These are phyloP conservation scores for Callopanchax toddi DNA, from an alignment of 2,113 vertebrate species.

Conservation along the genomic window DNA sequence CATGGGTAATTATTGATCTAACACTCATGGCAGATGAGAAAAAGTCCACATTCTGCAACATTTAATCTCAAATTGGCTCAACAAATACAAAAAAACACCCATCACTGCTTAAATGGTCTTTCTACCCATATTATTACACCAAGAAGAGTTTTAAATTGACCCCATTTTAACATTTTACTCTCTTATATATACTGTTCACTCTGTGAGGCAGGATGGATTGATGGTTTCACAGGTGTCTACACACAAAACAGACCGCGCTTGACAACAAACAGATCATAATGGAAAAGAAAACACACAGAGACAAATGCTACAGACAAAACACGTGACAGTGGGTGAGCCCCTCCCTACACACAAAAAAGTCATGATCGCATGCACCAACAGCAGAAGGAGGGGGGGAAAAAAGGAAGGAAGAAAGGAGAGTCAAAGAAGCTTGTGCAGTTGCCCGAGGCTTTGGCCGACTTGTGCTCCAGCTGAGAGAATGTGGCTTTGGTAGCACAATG, in stretches of 20 bases:
- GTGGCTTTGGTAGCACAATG: conserved; percentile 72
- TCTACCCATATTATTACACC: conserved; percentile 42
- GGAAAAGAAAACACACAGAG: conserved; percentile 61
- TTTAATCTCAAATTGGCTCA: conserved; percentile 72
- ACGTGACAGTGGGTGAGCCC: conserved; percentile 76
- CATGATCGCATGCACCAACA: conserved; percentile 82
- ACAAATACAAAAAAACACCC: conserved; percentile 70
- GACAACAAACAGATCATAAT: conserved; percentile 66
- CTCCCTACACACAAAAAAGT: conserved; percentile 65
- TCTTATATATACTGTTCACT: conserved; percentile 70
- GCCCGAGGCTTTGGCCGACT: conserved; percentile 82
- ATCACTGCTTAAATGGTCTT: conserved; percentile 62
- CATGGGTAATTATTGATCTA: conserved; percentile 86
- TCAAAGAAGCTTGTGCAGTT: conserved; percentile 85
- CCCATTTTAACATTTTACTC: conserved; percentile 66
- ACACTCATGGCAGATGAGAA: conserved; percentile 76
- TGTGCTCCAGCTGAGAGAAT: conserved; percentile 78
- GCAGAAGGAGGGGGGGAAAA: conserved; percentile 68
- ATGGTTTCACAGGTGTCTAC: conserved; percentile 71
- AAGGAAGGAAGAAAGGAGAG: conserved; percentile 80
- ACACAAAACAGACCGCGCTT: conserved; percentile 55
- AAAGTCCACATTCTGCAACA: conserved; percentile 80
- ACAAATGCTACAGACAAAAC: conserved; percentile 77
- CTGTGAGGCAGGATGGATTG: conserved; percentile 83
- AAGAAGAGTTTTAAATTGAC: conserved; percentile 64